Percentiles rank a stretch among this genome's conserved stretches.
Conservation (phyloP, 2,888 invertebrate genomes). For the Unio pictorum region DNA sequence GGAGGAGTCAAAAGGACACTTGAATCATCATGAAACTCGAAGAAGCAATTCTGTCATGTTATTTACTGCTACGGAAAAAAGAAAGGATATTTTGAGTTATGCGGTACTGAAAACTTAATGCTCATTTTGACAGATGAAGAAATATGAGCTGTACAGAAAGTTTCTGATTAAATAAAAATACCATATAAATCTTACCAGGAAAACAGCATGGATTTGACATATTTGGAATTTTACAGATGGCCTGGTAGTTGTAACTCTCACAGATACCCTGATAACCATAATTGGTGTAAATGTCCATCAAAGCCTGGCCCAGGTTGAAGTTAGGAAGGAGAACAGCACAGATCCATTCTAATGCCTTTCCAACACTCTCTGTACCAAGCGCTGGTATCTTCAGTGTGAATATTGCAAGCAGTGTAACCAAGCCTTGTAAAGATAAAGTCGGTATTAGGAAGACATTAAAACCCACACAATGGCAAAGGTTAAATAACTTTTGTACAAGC, state of each 20-base stretch:
- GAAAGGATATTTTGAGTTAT: too few relatives aligned
- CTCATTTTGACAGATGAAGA: too few relatives aligned
- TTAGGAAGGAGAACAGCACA: conserved; percentile 81
- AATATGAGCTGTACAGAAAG: too few relatives aligned
- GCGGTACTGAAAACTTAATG: too few relatives aligned
- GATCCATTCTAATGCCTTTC: conserved; percentile 77
- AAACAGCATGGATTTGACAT: conserved; percentile 22
- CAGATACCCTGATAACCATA: conserved; percentile 41
- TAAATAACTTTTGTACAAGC: background rate
- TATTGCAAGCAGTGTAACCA: conserved; percentile 81
- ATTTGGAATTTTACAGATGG: background rate
- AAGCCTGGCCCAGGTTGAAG: conserved; percentile 75
- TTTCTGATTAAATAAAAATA: too few relatives aligned
- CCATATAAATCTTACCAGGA: conserved; percentile 13
- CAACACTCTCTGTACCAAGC: conserved; percentile 77
- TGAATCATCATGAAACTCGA: too few relatives aligned
- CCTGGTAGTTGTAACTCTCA: conserved; percentile 8
- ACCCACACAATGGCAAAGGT: background rate
- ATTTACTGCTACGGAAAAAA: too few relatives aligned
- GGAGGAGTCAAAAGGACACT: too few relatives aligned
- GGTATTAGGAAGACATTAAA: background rate
- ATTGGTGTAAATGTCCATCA: conserved; percentile 72
- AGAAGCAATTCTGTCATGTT: too few relatives aligned
- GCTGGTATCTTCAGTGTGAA: conserved; percentile 78
- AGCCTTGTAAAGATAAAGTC: conserved; percentile 74